Evolutionary conservation across 2,888 invertebrate genomes (phyloP), one percentile per base, ranked within the genome.

Genomic region (Ischnura elegans): DNA sequence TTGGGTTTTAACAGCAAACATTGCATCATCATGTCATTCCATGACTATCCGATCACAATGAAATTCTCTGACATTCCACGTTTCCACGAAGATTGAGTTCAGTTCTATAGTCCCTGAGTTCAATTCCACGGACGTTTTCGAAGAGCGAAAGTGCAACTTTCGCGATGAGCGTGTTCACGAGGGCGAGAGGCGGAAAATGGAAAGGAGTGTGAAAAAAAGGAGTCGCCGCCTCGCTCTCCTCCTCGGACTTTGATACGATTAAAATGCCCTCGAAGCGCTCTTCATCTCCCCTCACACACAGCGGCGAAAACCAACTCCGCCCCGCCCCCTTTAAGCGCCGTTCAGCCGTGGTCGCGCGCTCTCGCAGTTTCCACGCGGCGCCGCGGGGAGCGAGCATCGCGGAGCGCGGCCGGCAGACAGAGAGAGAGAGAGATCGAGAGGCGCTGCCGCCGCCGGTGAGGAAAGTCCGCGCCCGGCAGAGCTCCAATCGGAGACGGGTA

Each of bases 291-390:
- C 29, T 66, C 29, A n/a, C 5, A n/a, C 36, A 2, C 13, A 76
- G 29, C 76, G 76, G 76, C 76, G 76, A 29, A 55, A 47, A 25
- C 90, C 43, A 47, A 25, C 90, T n/a, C 43, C 90, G 90, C 93
- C 94, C 95, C 94, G 94, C 94, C 94, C 87, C 93, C 94, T 51
- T 94, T 94, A 96, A 96, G 95, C 96, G 95, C 96, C 97, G 95
- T 95, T 96, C 51, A 3, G 96, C 96, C 16, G 96, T 96, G 97
- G 95, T 96, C 96, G 96, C 95, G 96, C 96, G 95, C 96, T 95
- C 96, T 96, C 94, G 95, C 96, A 95, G 96, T 94, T 96, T 94
- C 95, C 51, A 51, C 95, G 94, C 95, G 29, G 51, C 36, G 76
- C 47, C 90, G 43, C 61, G n/a, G 13, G 61, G 8, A 90, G 90